Percentiles rank a stretch among this genome's conserved stretches.
These are phyloP conservation scores for Eulemur rubriventer DNA, from an alignment of 2,797 vertebrate genomes.

Conservation along the genomic window DNA sequence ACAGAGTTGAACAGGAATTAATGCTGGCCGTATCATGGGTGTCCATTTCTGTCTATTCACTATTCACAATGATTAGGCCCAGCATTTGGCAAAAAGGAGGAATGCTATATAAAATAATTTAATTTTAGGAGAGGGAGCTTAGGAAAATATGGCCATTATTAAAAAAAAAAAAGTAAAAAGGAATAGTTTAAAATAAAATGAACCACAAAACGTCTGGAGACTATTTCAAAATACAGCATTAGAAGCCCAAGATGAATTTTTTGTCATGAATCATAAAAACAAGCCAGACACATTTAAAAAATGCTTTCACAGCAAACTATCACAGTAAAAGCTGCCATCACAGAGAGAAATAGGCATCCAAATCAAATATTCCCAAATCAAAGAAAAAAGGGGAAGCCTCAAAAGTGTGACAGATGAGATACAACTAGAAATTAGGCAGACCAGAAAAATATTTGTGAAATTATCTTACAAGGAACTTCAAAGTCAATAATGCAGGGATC, in stretches of 20 bases:
- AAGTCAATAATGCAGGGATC: not conserved
- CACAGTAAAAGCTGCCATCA: slow-evolving; percentile 41
- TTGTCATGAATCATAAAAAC: slow-evolving; percentile 63
- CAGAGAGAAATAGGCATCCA: not conserved
- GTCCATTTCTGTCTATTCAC: not conserved
- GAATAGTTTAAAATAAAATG: slow-evolving; percentile 64
- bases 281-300: slow-evolving; percentile 41
- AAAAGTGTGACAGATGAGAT: not conserved
- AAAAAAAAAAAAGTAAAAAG: slow-evolving; percentile 24
- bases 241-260: slow-evolving; percentile 56
- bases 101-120: slow-evolving; percentile 46
- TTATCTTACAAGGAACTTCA: slow-evolving; percentile 36
- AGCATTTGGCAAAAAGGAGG: not conserved
- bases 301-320: slow-evolving; percentile 47
- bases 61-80: not conserved
- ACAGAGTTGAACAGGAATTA: not conserved
- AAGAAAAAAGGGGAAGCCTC: not conserved
- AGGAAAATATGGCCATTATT: slow-evolving; percentile 42
- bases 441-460: slow-evolving; percentile 42
- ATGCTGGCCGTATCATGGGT: not conserved
- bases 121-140: slow-evolving; percentile 27
- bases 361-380: slow-evolving; percentile 25
- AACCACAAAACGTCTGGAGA: slow-evolving; percentile 62
- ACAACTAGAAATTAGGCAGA: slow-evolving; percentile 36
- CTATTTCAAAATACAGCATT: slow-evolving; percentile 66